phyloP scores from a whole-genome alignment of 2,888 invertebrate genomes.

The Bedellia somnulentella region DNA sequence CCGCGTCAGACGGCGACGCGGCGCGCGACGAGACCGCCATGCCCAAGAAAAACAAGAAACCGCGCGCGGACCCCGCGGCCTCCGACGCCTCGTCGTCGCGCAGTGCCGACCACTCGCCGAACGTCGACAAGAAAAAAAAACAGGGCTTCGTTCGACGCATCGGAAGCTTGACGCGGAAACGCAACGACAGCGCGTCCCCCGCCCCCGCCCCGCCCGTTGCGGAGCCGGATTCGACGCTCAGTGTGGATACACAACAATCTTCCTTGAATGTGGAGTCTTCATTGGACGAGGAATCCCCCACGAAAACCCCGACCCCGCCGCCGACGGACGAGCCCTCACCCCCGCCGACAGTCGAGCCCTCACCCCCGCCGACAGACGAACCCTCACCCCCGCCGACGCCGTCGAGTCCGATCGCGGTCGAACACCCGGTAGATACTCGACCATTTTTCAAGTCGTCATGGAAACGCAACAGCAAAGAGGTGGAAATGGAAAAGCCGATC shows the following conservation, averaged over 20 bases:
- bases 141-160: slow-evolving; percentile 40
- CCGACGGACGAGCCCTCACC: background rate
- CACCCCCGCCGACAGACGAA: slow-evolving; percentile 10
- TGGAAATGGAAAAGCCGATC: slow-evolving; percentile 38
- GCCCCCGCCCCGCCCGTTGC: slow-evolving; percentile 17
- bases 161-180: slow-evolving; percentile 41
- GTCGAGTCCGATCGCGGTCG: slow-evolving; percentile 40
- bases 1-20: slow-evolving; percentile 51
- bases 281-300: no score
- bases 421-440: slow-evolving; percentile 51
- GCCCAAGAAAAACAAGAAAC: slow-evolving; percentile 54
- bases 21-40: slow-evolving; percentile 51
- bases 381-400: slow-evolving; percentile 18
- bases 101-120: slow-evolving; percentile 35
- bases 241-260: slow-evolving; percentile 8
- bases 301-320: slow-evolving; percentile 6
- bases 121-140: slow-evolving; percentile 37
- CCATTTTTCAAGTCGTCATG: slow-evolving; percentile 59
- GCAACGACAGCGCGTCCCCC: slow-evolving; percentile 22
- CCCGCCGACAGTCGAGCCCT: background rate
- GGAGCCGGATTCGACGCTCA: slow-evolving; percentile 5
- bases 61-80: slow-evolving; percentile 28
- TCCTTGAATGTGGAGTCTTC: no score
- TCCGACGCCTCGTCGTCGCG: slow-evolving; percentile 17
- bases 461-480: slow-evolving; percentile 33